Conservation (phyloP, 2,113 vertebrate species). For the Haemorhous mexicanus region DNA sequence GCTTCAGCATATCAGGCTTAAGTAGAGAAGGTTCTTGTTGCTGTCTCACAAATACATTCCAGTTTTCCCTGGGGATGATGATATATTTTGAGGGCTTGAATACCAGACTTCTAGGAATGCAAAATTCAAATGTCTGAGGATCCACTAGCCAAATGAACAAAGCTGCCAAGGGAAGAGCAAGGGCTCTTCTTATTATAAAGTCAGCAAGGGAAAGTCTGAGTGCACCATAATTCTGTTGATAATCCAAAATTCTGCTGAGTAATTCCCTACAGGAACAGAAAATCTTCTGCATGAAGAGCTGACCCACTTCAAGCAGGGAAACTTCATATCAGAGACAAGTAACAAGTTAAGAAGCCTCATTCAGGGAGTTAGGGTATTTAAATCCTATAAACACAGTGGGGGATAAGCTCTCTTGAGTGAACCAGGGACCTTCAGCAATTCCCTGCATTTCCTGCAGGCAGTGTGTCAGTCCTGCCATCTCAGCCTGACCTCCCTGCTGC, state of each 20-base stretch:
- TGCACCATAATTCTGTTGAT: background rate
- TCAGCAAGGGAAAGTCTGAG: background rate
- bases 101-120: background rate
- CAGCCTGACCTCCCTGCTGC: background rate
- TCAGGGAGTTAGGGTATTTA: background rate
- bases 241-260: background rate
- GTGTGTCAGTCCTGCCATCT: background rate
- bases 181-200: background rate
- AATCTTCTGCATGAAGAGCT: background rate
- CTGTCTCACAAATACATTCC: background rate
- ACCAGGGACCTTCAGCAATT: background rate
- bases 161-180: background rate
- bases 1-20: background rate
- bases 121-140: background rate
- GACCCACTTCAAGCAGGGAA: background rate
- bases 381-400: background rate
- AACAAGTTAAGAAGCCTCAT: background rate
- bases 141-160: background rate
- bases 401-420: background rate
- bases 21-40: background rate
- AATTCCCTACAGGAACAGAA: background rate
- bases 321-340: background rate
- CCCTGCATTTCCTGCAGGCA: background rate
- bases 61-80: background rate
- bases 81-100: background rate